Base-by-base conservation (phyloP, 1,140 invertebrate genomes). In the Mycetomoellerius zeteki region DNA sequence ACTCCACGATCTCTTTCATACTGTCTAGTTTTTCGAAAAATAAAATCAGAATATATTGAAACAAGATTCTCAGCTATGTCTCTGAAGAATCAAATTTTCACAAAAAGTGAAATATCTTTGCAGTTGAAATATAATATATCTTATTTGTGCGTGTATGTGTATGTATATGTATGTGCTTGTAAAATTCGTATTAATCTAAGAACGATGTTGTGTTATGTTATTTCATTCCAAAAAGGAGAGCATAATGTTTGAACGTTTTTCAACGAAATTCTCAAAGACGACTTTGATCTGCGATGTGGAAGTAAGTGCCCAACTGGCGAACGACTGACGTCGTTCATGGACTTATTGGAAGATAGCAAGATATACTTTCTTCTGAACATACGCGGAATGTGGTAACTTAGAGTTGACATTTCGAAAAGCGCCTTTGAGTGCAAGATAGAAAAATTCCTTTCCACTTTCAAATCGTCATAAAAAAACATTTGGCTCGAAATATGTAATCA, bases 261-360 rank as follows among this genome's bases (percentile, higher is more conserved):
- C 54, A 60, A 47, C 67, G 24, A 73, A 82, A 60, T 73, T 84
- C 69, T 37, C 24, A 30, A 27, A 75, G 67, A 27, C 24, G 27
- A 75, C 69, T 84, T 84, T 84, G 80, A 84, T n/a, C 69, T 33
- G 47, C 37, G 80, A 75, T 12, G 69, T 33, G 69, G 80, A 84
- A 84, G 54, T 73, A 84, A 84, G 54, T 30, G 37, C 54, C 14
- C 69, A 47, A 73, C 80, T 73, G 80, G 80, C 69, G 54, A 82
- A 82, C 67, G 43, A 60, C 62, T 80, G 62, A 52, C 33, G 56
- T 62, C 69, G 65, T 58, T 81, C 64, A 56, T 33, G 16, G 77
- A 56, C 52, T 84, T 73, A 84, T 84, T 84, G 80, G 43, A 33
- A 81, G 78, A 62, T 73, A 84, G 37, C 33, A 60, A 58, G 54